Evolutionary conservation across 1,140 invertebrate species (phyloP).

Genomic region (Drosophila burlai): DNA sequence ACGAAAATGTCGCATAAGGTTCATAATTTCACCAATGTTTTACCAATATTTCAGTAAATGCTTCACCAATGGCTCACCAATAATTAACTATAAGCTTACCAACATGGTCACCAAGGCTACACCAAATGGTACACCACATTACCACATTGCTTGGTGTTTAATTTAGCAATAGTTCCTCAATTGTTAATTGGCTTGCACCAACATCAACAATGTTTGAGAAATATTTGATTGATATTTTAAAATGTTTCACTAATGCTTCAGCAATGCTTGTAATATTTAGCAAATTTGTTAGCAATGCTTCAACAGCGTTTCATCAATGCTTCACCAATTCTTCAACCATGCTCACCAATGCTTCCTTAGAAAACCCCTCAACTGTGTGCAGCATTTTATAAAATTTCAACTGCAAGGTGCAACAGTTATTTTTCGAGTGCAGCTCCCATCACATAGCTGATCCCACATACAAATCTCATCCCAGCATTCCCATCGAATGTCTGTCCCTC

Average conservation of each 20-base stretch:
- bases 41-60: no score
- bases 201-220: neutral
- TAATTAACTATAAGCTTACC: neutral
- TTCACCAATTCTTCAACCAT: neutral
- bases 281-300: neutral
- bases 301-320: neutral
- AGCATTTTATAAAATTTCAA: neutral
- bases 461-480: constrained; percentile 27
- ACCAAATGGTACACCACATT: neutral
- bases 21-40: neutral
- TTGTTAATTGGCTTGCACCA: neutral
- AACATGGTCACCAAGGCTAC: neutral
- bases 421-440: constrained; percentile 1
- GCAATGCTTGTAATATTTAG: no score
- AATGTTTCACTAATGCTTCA: neutral
- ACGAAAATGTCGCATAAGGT: no score
- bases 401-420: neutral
- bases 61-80: neutral
- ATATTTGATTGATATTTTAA: no score
- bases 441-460: constrained; percentile 17
- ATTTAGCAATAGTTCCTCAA: neutral
- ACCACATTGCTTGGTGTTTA: neutral
- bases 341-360: neutral
- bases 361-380: neutral
- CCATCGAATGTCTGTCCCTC: constrained; percentile 23